Evolutionary conservation across 2,113 vertebrate genomes (phyloP), one percentile per base, ranked within the genome.

Genomic region (Microcebus tavaratra): DNA sequence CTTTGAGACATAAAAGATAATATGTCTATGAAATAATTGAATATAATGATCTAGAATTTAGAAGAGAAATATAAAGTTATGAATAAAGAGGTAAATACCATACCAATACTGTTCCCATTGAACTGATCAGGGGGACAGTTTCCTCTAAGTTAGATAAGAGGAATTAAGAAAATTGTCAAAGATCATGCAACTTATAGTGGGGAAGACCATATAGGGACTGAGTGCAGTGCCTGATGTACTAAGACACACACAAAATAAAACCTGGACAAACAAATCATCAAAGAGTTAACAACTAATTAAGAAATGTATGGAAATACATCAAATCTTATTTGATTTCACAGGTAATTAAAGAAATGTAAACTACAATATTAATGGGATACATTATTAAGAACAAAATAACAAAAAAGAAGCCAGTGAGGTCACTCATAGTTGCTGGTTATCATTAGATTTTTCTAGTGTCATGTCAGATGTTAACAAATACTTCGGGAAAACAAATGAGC

Each of bases 231-330:
- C 5, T 53, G 2, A 48, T 79, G 10, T 42, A 7, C 11, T 81
- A 50, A 81, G 21, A 87, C 17, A 53, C 23, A 45, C 73, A 76
- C 20, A 84, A 55, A 72, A 85, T 68, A 76, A 68, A 86, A 53
- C 23, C 61, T 59, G 8, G 1, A 67, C 6, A 25, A 96, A 70
- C 13, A 85, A n/a, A 57, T 72, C 8, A 93, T 50, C 8, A 53
- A 55, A 96, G 12, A 85, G 10, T 86, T 82, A 89, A 73, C 65
- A 90, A 86, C 4, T 79, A 36, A 90, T 61, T 86, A 67, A n/a
- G 25, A 82, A 59, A 79, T 67, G 6, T 50, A n/a, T 65, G 27
- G 15, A 84, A 78, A 55, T 67, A 55, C 11, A n/a, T 67, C 34
- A 93, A 92, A 53, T 1, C 1, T 67, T 59, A 72, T 20, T 83